A percentile compares a stretch with the other conserved stretches of the same genome.
phyloP scores from a whole-genome alignment of 1,140 invertebrate genomes.

The Zaprionus africanus region DNA sequence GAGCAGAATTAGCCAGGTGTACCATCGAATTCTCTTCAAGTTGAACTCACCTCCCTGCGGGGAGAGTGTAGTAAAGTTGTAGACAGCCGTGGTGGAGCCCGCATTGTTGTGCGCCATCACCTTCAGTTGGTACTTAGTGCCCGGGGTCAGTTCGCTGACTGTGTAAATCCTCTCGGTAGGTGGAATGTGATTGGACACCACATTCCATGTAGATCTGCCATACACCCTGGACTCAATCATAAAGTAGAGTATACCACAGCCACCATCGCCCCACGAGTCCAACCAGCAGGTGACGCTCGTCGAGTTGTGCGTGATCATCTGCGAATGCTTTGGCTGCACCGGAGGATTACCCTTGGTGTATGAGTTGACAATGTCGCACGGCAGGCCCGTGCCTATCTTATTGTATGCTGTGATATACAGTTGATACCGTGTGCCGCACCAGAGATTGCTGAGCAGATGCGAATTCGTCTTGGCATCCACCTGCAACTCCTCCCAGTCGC shows the following conservation, averaged over 20 bases:
- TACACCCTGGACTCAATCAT: constrained; percentile 89
- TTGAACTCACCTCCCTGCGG: constrained; percentile 88
- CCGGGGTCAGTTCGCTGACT: constrained; percentile 91
- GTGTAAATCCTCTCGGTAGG: constrained; percentile 91
- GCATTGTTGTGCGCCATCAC: constrained; percentile 97
- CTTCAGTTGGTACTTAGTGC: constrained; percentile 93
- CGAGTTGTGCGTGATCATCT: constrained; percentile 94
- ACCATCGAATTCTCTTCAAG: no score
- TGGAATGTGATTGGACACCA: constrained; percentile 91
- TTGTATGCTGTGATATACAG: constrained; percentile 95
- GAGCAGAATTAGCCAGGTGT: constrained; percentile 1
- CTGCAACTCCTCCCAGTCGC: constrained; percentile 94
- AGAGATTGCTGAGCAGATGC: constrained; percentile 91
- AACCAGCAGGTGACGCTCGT: constrained; percentile 95
- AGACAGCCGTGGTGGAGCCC: constrained; percentile 93
- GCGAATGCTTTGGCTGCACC: constrained; percentile 91
- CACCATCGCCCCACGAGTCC: constrained; percentile 94
- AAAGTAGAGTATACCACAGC: constrained; percentile 95
- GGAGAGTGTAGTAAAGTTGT: constrained; percentile 93
- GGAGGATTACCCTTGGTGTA: constrained; percentile 93
- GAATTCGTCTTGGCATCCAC: constrained; percentile 91
- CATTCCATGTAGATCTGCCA: constrained; percentile 87
- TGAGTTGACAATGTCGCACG: constrained; percentile 93
- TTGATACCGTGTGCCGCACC: constrained; percentile 94
- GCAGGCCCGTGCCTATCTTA: constrained; percentile 93